These are phyloP conservation scores for Falcunculus frontatus DNA, from an alignment of 2,113 vertebrate species.

Conservation along the genomic window DNA sequence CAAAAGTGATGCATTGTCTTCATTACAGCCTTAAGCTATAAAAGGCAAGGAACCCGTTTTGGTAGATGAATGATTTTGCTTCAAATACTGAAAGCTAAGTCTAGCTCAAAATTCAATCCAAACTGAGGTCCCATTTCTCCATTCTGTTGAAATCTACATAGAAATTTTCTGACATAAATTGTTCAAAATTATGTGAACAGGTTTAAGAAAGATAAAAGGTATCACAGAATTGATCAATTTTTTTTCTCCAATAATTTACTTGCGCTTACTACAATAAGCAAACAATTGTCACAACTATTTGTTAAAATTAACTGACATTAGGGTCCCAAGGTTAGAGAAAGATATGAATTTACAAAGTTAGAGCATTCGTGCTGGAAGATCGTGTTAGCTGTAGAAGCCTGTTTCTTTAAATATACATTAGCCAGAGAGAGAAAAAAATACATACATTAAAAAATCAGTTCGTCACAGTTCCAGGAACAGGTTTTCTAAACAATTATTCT, in stretches of 20 bases:
- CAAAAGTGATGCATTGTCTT: constrained; percentile 76
- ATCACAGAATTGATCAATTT: neutral
- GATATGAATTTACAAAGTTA: neutral
- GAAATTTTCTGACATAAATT: neutral
- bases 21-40: constrained; percentile 72
- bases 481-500: constrained; percentile 66
- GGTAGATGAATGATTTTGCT: constrained; percentile 68
- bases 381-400: neutral
- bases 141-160: constrained; percentile 1
- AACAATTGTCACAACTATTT: neutral
- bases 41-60: constrained; percentile 69
- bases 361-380: neutral
- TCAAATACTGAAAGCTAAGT: constrained; percentile 70
- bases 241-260: neutral
- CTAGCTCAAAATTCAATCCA: constrained; percentile 54
- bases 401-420: constrained; percentile 39
- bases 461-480: constrained; percentile 12
- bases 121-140: neutral
- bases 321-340: neutral
- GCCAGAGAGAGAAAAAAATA: neutral
- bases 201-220: neutral
- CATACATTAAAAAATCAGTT: constrained; percentile 4
- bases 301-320: neutral
- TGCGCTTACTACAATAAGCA: neutral
- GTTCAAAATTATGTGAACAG: constrained; percentile 8